Base-by-base conservation (phyloP, 2,888 invertebrate species). In the Chrysotoxum bicinctum region DNA sequence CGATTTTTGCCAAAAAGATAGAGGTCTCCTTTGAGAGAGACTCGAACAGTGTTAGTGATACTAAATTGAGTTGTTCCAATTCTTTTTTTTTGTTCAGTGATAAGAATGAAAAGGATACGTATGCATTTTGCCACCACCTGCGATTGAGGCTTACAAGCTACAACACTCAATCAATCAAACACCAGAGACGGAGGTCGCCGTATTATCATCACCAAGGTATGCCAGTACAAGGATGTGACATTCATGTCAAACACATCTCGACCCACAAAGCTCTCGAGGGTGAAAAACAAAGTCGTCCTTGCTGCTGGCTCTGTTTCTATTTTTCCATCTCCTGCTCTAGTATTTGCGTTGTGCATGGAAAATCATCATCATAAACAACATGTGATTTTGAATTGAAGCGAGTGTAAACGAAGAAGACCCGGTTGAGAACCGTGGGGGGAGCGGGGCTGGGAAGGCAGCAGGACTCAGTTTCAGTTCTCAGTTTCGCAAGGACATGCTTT, bases 331-430 rank as follows among this genome's bases (percentile, higher is more conserved):
- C 35, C 56, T 43, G 52, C 58, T 35, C n/a, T 73, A 81, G 85
- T 85, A 85, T 85, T 85, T 85, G 85, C 76, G 73, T 85, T 85
- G 85, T 85, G 85, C 85, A 85, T 85, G 77, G 68, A 40, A 81
- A 81, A 85, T 85, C 85, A 75, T 69, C 74, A 72, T 74, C 74
- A 75, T 80, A 74, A 84, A 80, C 84, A 80, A 79, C 84, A 76
- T 85, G 76, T 68, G 85, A 81, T 79, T 85, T 64, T 72, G 76
- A 73, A 85, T 76, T 77, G 81, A 76, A 80, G 68, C 80, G 45
- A 84, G 69, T 72, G 58, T 26, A 52, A 12, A 58, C 72, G 62
- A 37, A 62, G 60, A 50, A n/a, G 37, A 21, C 21, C 14, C 14
- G 30, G 19, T 26, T 14, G 26, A 23, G 23, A 23, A 23, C 9